These are phyloP conservation scores for Norana najaformis DNA, from an alignment of 2,888 invertebrate species.

Conservation along the genomic window DNA sequence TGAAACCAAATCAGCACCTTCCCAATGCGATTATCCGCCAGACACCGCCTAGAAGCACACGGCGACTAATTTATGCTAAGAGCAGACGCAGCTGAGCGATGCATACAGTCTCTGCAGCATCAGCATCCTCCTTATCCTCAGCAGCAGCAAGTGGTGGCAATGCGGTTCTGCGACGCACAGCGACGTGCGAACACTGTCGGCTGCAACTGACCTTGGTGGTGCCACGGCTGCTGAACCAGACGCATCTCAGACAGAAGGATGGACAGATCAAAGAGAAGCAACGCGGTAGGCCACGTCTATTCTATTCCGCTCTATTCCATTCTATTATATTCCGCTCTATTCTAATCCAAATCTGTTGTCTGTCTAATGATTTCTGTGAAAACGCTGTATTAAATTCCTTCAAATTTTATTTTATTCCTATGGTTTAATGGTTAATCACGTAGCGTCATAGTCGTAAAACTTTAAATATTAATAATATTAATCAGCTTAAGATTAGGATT, in stretches of 20 bases:
- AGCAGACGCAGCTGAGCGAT: neutral
- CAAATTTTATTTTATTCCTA: neutral
- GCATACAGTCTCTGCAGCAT: neutral
- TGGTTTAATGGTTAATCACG: neutral
- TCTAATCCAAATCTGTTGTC: no score
- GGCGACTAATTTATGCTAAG: neutral
- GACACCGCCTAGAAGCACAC: neutral
- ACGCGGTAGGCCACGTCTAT: neutral
- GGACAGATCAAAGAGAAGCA: slow-evolving; percentile 22
- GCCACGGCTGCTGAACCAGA: neutral
- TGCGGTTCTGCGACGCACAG: neutral
- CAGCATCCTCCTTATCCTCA: neutral
- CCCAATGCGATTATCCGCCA: neutral
- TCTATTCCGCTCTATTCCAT: neutral
- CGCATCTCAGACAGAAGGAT: slow-evolving; percentile 9
- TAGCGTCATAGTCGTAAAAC: neutral
- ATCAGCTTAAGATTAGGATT: neutral
- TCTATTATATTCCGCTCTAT: neutral
- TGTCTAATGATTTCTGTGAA: neutral
- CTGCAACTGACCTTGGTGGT: neutral
- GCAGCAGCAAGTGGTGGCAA: neutral
- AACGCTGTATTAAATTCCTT: neutral
- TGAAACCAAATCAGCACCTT: neutral
- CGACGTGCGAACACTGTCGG: neutral
- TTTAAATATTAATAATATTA: no score